phyloP scores from a whole-genome alignment of 1,140 invertebrate genomes.

The Euschistus heros region DNA sequence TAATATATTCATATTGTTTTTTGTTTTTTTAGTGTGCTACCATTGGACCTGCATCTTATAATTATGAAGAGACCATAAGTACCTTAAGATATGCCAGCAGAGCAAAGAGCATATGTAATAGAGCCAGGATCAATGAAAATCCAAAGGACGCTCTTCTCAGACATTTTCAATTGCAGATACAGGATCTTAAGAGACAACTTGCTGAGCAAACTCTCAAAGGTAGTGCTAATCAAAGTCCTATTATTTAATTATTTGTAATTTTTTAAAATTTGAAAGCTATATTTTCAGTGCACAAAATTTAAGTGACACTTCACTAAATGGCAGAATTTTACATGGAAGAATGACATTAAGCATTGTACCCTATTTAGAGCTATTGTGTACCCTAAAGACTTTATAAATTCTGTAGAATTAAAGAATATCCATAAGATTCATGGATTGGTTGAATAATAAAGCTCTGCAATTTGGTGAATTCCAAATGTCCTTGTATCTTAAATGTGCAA shows the following conservation, averaged over 20 bases:
- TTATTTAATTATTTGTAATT: neutral
- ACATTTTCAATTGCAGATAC: constrained; percentile 94
- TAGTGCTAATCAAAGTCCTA: no score
- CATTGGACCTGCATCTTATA: constrained; percentile 88
- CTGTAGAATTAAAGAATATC: no score
- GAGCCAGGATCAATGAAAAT: constrained; percentile 93
- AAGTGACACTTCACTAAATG: no score
- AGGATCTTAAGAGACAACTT: constrained; percentile 76
- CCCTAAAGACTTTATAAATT: no score
- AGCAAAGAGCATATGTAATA: constrained; percentile 96
- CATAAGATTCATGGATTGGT: no score
- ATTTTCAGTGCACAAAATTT: no score
- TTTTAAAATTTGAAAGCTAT: neutral
- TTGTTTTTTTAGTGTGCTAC: constrained; percentile 62
- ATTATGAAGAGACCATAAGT: constrained; percentile 96
- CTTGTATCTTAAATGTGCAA: no score
- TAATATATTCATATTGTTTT: neutral
- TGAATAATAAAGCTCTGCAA: no score
- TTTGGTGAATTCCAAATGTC: no score
- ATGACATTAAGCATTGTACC: no score
- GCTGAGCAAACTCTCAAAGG: constrained; percentile 32
- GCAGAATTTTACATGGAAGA: no score
- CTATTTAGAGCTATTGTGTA: no score
- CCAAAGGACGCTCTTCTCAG: constrained; percentile 92
- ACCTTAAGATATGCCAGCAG: constrained; percentile 93